phyloP scores from a whole-genome alignment of 2,888 invertebrate species.

The Heliconius ismenius region DNA sequence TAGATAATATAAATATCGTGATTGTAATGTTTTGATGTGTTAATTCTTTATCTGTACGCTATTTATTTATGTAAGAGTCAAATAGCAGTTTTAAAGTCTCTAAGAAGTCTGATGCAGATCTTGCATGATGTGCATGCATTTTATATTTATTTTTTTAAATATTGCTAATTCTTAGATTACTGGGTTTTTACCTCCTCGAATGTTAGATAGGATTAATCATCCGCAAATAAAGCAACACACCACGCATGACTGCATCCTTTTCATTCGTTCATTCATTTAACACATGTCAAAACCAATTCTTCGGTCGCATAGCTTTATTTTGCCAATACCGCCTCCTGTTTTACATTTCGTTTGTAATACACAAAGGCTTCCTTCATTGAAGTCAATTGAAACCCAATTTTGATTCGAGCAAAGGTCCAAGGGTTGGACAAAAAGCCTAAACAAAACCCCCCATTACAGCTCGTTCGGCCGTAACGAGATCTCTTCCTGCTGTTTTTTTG shows the following conservation, averaged over 20 bases:
- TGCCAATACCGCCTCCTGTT: constrained; percentile 21
- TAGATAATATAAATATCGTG: constrained; percentile 11
- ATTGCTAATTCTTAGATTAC: no score
- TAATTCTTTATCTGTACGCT: neutral
- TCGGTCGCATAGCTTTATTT: neutral
- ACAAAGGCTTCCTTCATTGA: constrained; percentile 25
- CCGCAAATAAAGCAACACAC: neutral
- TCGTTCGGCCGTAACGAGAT: constrained; percentile 58
- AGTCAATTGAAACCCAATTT: constrained; percentile 46
- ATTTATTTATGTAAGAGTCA: neutral
- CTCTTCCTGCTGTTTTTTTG: constrained; percentile 66
- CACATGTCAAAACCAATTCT: neutral
- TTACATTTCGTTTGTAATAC: constrained; percentile 8
- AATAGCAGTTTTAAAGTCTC: neutral
- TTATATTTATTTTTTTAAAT: no score
- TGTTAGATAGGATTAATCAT: neutral
- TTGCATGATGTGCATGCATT: no score
- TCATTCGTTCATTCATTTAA: neutral
- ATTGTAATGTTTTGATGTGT: neutral
- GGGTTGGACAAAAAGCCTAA: constrained; percentile 64
- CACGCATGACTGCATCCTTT: neutral
- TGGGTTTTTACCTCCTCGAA: no score
- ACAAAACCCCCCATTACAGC: constrained; percentile 63
- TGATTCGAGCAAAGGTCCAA: constrained; percentile 60
- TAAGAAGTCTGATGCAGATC: neutral